Percentiles rank a stretch among this genome's conserved stretches.
Conservation (phyloP, 2,888 invertebrate genomes). For the Drosophila gaucha region DNA sequence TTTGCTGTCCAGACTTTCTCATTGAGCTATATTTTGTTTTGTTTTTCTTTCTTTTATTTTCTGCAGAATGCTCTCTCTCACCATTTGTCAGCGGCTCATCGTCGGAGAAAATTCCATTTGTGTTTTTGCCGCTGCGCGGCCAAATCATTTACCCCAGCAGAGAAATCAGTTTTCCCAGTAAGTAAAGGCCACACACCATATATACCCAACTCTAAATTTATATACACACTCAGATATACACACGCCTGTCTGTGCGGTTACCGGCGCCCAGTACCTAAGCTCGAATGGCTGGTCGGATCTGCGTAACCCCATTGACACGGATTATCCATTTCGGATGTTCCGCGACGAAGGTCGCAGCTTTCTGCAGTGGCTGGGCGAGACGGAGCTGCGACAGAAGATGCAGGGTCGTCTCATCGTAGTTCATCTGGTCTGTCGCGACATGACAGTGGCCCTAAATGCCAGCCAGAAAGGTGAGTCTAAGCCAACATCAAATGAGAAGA, state of each 20-base stretch:
- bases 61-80: constrained; percentile 92
- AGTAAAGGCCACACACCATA: constrained; percentile 48
- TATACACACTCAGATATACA: constrained; percentile 87
- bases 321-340: constrained; percentile 92
- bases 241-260: constrained; percentile 93
- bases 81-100: constrained; percentile 91
- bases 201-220: not conserved
- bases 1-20: constrained; percentile 54
- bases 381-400: constrained; percentile 90
- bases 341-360: constrained; percentile 93
- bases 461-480: constrained; percentile 59
- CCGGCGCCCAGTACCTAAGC: constrained; percentile 93
- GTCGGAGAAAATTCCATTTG: constrained; percentile 92
- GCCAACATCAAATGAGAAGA: not conserved
- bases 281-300: constrained; percentile 92
- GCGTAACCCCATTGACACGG: constrained; percentile 90
- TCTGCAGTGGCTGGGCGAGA: constrained; percentile 93
- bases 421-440: constrained; percentile 91
- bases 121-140: constrained; percentile 93
- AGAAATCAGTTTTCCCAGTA: constrained; percentile 91
- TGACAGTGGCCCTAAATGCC: constrained; percentile 86
- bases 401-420: constrained; percentile 93
- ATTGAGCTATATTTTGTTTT: constrained; percentile 28
- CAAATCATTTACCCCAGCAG: constrained; percentile 95
- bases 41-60: constrained; percentile 61